Evolutionary conservation across 2,113 vertebrate species (phyloP), one percentile per base, ranked within the genome.

Genomic region (Columba janthina): DNA sequence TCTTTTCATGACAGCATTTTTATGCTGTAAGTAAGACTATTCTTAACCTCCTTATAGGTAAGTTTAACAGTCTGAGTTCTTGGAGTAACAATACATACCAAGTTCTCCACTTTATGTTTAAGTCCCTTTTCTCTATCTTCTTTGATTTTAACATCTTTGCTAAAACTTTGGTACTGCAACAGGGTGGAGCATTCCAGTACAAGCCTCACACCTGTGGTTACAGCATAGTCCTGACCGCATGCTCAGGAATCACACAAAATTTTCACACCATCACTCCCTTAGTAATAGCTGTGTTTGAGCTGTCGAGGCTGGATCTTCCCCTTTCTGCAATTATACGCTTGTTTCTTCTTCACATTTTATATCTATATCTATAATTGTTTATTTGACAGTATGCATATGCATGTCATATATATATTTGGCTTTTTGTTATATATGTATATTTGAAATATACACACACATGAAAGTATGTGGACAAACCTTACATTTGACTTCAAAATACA

Each of bases 71-170:
- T 36, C 18, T 57, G 16, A 46, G 11, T 48, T 32, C n/a, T 40
- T n/a, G 5, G 8, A 82, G 6, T 36, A 82, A 40, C 5, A 64
- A 7, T 15, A 42, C 3, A 3, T 18, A 26, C 6, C 0, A 31
- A 65, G 70, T 77, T 56, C 4, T 70, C 26, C 4, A 21, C 11
- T 12, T 73, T 60, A 42, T 5, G 16, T 32, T 85, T 78, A 71
- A 1, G 1, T 19, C 3, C 6, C 2, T 40, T 48, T 46, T 57
- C 5, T 53, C 12, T 40, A 2, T 53, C 11, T 78, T 50, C 11
- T 58, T 13, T 12, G 7, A 72, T 81, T 73, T 81, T 62, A 72
- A 44, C 1, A 32, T 10, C 5, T 48, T 40, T 46, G 5, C 6
- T 56, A 70, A 76, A 92, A 60, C 11, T 26, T 54, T 34, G 7